These are phyloP conservation scores for Amphiprion ocellaris DNA, from an alignment of 2,113 vertebrate genomes.

Conservation along the genomic window DNA sequence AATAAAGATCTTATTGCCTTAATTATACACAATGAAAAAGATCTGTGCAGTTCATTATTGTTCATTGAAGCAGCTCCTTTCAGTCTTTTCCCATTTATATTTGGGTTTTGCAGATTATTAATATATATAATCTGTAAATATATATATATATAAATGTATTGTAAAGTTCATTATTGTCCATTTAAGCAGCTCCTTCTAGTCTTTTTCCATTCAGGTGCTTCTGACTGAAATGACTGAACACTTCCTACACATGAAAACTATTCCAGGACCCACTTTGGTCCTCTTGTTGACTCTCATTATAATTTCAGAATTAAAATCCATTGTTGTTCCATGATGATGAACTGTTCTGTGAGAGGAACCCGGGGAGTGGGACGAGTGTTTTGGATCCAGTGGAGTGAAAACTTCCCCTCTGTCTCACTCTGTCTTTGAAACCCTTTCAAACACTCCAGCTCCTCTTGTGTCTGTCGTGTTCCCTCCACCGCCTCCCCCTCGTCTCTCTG, in stretches of 20 bases:
- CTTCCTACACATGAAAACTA: constrained; percentile 17
- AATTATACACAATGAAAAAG: too few relatives aligned
- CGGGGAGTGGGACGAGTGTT: constrained; percentile 17
- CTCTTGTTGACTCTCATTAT: constrained; percentile 44
- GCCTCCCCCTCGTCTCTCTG: constrained; percentile 12
- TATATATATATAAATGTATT: too few relatives aligned
- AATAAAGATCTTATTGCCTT: too few relatives aligned
- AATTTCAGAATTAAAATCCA: constrained; percentile 45
- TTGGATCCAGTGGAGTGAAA: constrained; percentile 18
- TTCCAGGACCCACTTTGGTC: constrained; percentile 45
- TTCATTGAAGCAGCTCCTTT: not conserved
- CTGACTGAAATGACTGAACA: constrained; percentile 18
- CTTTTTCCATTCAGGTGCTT: not conserved
- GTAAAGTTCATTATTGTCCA: too few relatives aligned
- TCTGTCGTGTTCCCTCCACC: constrained; percentile 13
- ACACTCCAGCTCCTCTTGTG: constrained; percentile 21
- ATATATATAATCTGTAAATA: too few relatives aligned
- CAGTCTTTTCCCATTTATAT: not conserved
- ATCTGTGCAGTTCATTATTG: too few relatives aligned
- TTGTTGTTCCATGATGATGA: constrained; percentile 34
- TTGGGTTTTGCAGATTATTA: too few relatives aligned
- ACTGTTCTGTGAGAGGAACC: constrained; percentile 24
- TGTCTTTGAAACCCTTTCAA: constrained; percentile 47
- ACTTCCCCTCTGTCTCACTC: constrained; percentile 11
- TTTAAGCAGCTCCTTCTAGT: not conserved